Percentiles rank a stretch among this genome's conserved stretches.
Conservation (phyloP, 2,797 vertebrate genomes). For the Artibeus lituratus region DNA sequence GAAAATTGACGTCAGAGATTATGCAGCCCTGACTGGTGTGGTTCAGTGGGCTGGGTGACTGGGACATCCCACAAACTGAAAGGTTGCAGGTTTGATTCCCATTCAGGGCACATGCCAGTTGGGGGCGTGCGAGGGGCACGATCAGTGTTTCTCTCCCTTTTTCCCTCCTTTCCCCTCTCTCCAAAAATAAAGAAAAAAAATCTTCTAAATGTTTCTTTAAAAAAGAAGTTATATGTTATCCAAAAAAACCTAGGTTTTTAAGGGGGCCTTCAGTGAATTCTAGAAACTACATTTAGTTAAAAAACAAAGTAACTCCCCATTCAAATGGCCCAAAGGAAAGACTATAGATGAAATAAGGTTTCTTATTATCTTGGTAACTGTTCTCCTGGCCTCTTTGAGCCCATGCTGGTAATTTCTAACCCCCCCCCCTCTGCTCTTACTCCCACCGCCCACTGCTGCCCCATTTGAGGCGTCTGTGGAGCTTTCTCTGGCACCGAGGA, state of each 20-base stretch:
- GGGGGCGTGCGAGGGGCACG: neutral
- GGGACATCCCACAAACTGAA: neutral
- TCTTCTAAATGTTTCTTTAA: neutral
- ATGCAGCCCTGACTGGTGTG: neutral
- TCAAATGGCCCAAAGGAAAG: neutral
- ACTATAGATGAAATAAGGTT: neutral
- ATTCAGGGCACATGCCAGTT: neutral
- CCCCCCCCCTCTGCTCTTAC: neutral
- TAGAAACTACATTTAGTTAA: neutral
- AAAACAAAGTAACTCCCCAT: neutral
- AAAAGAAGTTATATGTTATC: neutral
- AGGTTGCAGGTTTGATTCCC: neutral
- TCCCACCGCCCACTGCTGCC: fast-evolving
- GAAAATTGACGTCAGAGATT: neutral
- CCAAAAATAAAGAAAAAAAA: neutral
- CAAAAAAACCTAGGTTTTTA: neutral
- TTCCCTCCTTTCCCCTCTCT: neutral
- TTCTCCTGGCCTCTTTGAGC: neutral
- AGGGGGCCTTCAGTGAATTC: neutral
- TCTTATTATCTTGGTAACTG: neutral
- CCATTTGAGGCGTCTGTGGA: neutral
- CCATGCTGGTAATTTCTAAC: neutral
- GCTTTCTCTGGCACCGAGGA: neutral
- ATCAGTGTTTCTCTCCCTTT: neutral
- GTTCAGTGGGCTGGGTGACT: neutral